phyloP scores from a whole-genome alignment of 2,888 invertebrate species.

The Hyalella azteca region DNA sequence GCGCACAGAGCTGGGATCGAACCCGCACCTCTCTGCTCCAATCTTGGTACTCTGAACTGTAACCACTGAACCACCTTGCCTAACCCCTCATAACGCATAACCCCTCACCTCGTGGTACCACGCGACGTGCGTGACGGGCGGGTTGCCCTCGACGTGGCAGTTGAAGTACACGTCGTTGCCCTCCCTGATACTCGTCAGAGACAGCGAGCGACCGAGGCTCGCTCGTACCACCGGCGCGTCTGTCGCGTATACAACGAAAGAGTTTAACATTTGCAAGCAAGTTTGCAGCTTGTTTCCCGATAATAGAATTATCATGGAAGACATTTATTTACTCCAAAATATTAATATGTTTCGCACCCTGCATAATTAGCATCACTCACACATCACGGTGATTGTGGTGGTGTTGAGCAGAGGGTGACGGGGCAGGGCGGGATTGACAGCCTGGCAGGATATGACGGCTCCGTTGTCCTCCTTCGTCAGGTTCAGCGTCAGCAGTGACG shows the following conservation, averaged over 20 bases:
- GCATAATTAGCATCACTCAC: slow-evolving; percentile 43
- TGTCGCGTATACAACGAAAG: slow-evolving; percentile 8
- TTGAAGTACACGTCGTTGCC: slow-evolving; percentile 53
- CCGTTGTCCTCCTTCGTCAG: slow-evolving; percentile 45
- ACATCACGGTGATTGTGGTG: slow-evolving; percentile 44
- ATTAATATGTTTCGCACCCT: no score
- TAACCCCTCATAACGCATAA: no score
- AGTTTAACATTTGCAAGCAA: neutral
- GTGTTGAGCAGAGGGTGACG: slow-evolving; percentile 39
- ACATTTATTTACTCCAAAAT: no score
- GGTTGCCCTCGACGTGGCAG: slow-evolving; percentile 51
- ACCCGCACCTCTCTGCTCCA: no score
- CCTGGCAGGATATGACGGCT: slow-evolving; percentile 40
- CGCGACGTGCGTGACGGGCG: slow-evolving; percentile 38
- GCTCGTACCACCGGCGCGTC: slow-evolving; percentile 49
- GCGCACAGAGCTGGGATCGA: no score
- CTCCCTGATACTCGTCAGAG: slow-evolving; percentile 45
- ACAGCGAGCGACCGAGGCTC: slow-evolving; percentile 44
- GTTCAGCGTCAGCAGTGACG: slow-evolving; percentile 42
- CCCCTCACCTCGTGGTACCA: slow-evolving; percentile 51
- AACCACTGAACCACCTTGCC: no score
- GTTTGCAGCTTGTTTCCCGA: neutral
- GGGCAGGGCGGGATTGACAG: slow-evolving; percentile 45
- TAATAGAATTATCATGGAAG: no score
- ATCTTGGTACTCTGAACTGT: no score